Evolutionary conservation across 1,140 invertebrate genomes (phyloP).

Genomic region (Druon quercuslanigerum): DNA sequence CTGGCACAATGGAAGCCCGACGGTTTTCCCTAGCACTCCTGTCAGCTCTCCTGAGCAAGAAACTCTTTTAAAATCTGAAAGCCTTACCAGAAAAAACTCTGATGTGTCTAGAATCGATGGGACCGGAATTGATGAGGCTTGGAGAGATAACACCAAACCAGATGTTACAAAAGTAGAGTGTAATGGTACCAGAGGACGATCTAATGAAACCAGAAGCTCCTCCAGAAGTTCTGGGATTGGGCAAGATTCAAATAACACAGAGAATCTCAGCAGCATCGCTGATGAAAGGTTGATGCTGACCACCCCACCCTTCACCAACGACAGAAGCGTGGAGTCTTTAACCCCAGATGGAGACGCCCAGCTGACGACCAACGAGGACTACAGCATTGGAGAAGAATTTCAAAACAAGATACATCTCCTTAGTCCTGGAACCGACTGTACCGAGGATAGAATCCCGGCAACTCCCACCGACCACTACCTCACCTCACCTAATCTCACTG

Average conservation of each 20-base stretch:
- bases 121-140: not conserved
- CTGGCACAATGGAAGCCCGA: slow-evolving; percentile 65
- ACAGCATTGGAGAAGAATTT: slow-evolving; percentile 47
- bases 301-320: slow-evolving; percentile 51
- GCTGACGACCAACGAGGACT: slow-evolving; percentile 68
- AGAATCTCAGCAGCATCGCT: slow-evolving; percentile 59
- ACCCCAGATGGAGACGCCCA: slow-evolving; percentile 75
- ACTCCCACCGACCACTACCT: slow-evolving; percentile 37
- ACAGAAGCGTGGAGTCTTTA: slow-evolving; percentile 59
- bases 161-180: not conserved
- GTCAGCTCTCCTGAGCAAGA: slow-evolving; percentile 13
- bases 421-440: slow-evolving; percentile 48
- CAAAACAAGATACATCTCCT: slow-evolving; percentile 43
- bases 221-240: slow-evolving; percentile 60
- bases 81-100: slow-evolving; percentile 32
- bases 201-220: slow-evolving; percentile 33
- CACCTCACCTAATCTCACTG: slow-evolving; percentile 45
- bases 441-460: slow-evolving; percentile 42
- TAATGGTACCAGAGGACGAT: not conserved
- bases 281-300: slow-evolving; percentile 56
- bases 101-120: not conserved
- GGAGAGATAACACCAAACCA: not conserved
- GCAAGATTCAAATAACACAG: slow-evolving; percentile 52
- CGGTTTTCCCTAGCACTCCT: slow-evolving; percentile 55
- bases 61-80: slow-evolving; percentile 34